Evolutionary conservation across 2,888 invertebrate genomes (phyloP).

Genomic region (Hololepta plana): DNA sequence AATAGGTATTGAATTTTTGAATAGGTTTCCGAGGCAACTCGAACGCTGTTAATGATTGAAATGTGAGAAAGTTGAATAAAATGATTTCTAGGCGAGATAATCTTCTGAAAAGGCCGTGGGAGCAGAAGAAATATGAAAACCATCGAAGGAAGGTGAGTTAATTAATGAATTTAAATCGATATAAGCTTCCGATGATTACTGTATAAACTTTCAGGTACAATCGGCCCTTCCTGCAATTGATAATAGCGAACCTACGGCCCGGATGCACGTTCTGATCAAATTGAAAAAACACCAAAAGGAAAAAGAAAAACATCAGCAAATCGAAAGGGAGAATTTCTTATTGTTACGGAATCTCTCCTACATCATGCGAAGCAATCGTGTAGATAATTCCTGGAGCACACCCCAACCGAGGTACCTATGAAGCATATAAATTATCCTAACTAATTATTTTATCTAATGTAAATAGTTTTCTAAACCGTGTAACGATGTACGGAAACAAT

Average conservation of each 20-base stretch:
- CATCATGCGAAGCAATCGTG: slow-evolving; percentile 46
- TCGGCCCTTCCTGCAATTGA: slow-evolving; percentile 51
- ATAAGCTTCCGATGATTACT: neutral
- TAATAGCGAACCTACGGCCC: slow-evolving; percentile 37
- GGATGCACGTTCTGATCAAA: slow-evolving; percentile 48
- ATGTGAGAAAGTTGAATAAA: too few relatives aligned
- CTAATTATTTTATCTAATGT: slow-evolving; percentile 3
- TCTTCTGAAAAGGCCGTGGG: slow-evolving; percentile 51
- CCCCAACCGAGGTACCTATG: slow-evolving; percentile 38
- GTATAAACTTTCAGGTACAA: slow-evolving; percentile 29
- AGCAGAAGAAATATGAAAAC: slow-evolving; percentile 46
- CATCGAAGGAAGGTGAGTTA: slow-evolving; percentile 46
- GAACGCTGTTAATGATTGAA: too few relatives aligned
- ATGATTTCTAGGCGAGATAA: slow-evolving; percentile 58
- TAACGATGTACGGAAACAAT: slow-evolving; percentile 10
- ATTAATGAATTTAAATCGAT: neutral
- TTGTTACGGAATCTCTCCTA: slow-evolving; percentile 45
- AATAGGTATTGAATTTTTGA: too few relatives aligned
- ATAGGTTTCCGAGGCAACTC: too few relatives aligned
- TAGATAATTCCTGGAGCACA: slow-evolving; percentile 47
- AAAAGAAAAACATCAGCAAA: slow-evolving; percentile 41
- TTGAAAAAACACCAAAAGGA: slow-evolving; percentile 52
- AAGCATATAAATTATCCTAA: too few relatives aligned
- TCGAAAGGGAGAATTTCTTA: slow-evolving; percentile 49
- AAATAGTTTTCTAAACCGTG: slow-evolving; percentile 14